These are phyloP conservation scores for Rhabditoides inermis DNA, from an alignment of 2,888 invertebrate species.

Conservation along the genomic window DNA sequence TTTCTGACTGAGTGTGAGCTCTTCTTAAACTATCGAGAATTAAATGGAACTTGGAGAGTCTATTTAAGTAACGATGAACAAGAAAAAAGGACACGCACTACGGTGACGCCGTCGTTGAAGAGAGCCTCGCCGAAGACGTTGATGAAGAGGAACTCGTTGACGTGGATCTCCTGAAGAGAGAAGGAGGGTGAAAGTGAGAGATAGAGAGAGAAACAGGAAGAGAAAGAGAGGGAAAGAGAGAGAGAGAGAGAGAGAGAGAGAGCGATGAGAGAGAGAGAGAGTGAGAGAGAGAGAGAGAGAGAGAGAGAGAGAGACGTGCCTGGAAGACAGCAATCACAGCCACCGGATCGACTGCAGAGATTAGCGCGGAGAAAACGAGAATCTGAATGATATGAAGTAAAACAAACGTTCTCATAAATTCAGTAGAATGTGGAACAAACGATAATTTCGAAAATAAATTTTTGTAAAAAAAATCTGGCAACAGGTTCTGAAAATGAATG, in stretches of 20 bases:
- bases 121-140: slow-evolving; percentile 96
- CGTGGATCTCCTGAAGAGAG: slow-evolving; percentile 60
- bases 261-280: not conserved
- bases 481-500: slow-evolving; percentile 2
- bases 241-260: not conserved
- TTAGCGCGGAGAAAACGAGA: slow-evolving; percentile 29
- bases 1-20: too few species aligned
- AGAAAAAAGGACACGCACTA: slow-evolving; percentile 61
- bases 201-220: not conserved
- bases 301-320: not conserved
- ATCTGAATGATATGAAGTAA: too few species aligned
- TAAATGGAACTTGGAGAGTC: not conserved
- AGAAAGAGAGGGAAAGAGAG: not conserved
- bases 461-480: too few species aligned
- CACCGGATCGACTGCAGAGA: slow-evolving; percentile 36
- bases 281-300: not conserved
- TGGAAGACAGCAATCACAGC: slow-evolving; percentile 35
- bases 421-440: too few species aligned
- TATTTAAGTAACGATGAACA: too few species aligned
- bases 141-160: slow-evolving; percentile 92
- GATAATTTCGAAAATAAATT: too few species aligned
- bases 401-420: too few species aligned
- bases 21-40: not conserved
- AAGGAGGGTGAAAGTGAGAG: not conserved
- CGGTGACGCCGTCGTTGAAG: slow-evolving; percentile 93